Base-by-base conservation (phyloP, 2,113 vertebrate genomes). In the Geothlypis trichas region DNA sequence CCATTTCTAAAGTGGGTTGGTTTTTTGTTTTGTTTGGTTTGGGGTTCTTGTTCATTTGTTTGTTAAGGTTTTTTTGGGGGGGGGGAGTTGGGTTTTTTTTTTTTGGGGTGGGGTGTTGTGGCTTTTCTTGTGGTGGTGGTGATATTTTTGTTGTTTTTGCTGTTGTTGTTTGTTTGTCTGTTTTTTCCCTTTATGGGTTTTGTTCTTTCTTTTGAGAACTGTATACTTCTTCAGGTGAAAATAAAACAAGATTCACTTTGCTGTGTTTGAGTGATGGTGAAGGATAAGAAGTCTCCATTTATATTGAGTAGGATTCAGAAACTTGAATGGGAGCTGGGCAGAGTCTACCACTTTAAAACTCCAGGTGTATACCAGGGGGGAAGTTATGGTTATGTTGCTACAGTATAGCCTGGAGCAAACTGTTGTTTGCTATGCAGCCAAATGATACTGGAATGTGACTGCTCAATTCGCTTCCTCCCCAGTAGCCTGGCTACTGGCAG, bases 401-500 rank as follows among this genome's bases (percentile, higher is more conserved):
- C 51, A 49, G 16, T 28, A 17, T 7, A n/a, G 28, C 7, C 63
- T 74, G 27, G 26, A 67, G 37, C n/a, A 59, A 35, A 26, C 41
- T 39, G 27, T 5, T 65, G 30, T 73, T 17, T 91, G 63, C 30
- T 33, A 1, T 10, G 11, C 28, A 83, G 28, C 5, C 52, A 59
- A 39, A 3, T 9, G 20, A 35, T 8, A 3, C 27, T 19, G 28
- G 15, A 57, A 35, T 22, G 5, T 37, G 41, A 39, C 63, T 44
- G 19, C 19, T 68, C 23, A 72, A 59, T 73, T 94, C 1, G 0
- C 14, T 51, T 59, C 26, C 49, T 57, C 14, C 31, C 12, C 30
- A n/a, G 2, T 1, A 55, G 24, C 17, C 37, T 27, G 55, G 35
- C 15, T 47, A 2, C 17, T 11, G 1, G 1, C 18, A 39, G n/a